Base-by-base conservation (phyloP, 2,888 invertebrate genomes). In the Polyommatus iphigenia region DNA sequence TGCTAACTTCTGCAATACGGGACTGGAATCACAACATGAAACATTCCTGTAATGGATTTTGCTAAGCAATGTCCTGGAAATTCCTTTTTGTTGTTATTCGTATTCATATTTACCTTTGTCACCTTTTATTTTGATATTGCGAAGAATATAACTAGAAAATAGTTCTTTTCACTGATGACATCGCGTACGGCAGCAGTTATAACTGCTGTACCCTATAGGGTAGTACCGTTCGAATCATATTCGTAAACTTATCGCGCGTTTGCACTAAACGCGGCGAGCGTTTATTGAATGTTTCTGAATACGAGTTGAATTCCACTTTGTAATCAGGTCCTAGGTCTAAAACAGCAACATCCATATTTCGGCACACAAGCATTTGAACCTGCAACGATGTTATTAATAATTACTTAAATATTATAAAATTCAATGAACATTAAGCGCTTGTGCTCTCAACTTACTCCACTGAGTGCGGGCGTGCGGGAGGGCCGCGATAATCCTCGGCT, bases 321-420 rank as follows among this genome's bases (percentile, higher is more conserved):
- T 36, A 8, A 36, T 36, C 41, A 41, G 41, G 41, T 10, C 41
- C 41, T 10, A 41, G 10, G 41, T 41, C 41, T 41, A 41, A 41
- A 41, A 41, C 41, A 10, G 41, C 10, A 41, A 41, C 41, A 41
- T 41, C 1, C 18, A 54, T n/a, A n/a, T 54, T 54, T 54, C 15
- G 59, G 59, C 59, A 54, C 6, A 54, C 59, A 8, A n/a, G 59
- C 20, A n/a, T n/a, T 15, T 0, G 18, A 54, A 6, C 2, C 54
- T 54, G 5, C 54, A 54, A 54, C n/a, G 6, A 59, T 7, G 24
- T 62, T 59, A 24, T 3, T 29, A 67, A 29, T 67, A 67, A 67
- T 67, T 67, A 67, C 29, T 67, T 24, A 62, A 62, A 62, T 62
- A 67, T 67, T 67, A 67, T 67, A 67, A 67, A 67, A 67, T 32